Evolutionary conservation across 2,113 vertebrate species (phyloP).

Genomic region (Xyliphius kryptos): DNA sequence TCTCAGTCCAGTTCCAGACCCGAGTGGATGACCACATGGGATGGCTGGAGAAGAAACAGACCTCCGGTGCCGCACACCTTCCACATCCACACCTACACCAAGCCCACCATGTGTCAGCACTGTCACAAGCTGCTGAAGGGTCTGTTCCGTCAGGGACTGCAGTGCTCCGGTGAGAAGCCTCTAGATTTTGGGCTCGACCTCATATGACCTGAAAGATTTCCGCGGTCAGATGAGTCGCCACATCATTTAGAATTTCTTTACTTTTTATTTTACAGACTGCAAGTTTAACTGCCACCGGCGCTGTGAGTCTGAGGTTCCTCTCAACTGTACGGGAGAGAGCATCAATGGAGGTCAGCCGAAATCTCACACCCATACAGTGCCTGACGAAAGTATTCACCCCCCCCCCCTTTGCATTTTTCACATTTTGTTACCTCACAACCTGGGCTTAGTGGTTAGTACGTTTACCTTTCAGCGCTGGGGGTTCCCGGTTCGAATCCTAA

Average conservation of each 20-base stretch:
- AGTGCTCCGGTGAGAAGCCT: constrained; percentile 70
- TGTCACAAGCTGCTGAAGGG: constrained; percentile 77
- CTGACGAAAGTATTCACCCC: no score
- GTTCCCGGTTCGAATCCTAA: no score
- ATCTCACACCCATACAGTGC: neutral
- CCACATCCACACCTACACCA: constrained; percentile 80
- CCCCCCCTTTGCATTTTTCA: no score
- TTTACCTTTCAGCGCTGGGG: no score
- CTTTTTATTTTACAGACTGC: constrained; percentile 63
- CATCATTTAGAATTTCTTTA: no score
- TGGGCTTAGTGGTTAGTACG: no score
- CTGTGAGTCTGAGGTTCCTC: constrained; percentile 65
- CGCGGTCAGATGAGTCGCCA: no score
- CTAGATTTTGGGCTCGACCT: neutral
- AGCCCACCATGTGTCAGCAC: constrained; percentile 74
- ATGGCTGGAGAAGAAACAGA: constrained; percentile 53
- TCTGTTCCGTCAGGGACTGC: constrained; percentile 81
- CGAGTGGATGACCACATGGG: constrained; percentile 63
- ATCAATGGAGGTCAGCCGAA: constrained; percentile 50
- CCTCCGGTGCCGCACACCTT: constrained; percentile 77
- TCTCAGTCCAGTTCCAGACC: constrained; percentile 58
- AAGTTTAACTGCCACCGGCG: constrained; percentile 79
- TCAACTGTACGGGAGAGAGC: constrained; percentile 71
- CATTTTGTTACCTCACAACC: no score
- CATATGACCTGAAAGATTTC: no score